Evolutionary conservation across 2,113 vertebrate genomes (phyloP).

Genomic region (Spilogale gracilis): DNA sequence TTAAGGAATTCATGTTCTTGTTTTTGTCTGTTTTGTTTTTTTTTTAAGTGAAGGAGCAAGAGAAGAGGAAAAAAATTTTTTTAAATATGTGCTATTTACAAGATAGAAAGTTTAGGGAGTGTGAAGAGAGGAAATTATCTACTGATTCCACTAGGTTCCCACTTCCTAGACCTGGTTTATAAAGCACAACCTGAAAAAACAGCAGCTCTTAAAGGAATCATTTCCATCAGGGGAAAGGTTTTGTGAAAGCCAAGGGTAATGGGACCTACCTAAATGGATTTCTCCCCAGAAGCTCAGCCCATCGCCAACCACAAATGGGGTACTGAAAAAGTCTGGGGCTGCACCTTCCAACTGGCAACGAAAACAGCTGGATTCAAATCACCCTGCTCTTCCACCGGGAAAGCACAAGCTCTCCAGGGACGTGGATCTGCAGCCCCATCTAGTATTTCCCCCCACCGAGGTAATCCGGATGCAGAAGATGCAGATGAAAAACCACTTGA

Average conservation of each 20-base stretch:
- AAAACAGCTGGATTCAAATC: slow-evolving; percentile 50
- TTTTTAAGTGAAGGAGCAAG: neutral
- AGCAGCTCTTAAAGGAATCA: neutral
- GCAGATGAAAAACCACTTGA: neutral
- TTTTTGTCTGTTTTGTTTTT: neutral
- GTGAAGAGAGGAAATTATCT: neutral
- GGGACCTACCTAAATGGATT: neutral
- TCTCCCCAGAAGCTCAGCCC: slow-evolving; percentile 2
- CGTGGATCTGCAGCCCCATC: neutral
- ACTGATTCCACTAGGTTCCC: neutral
- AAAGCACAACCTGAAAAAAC: neutral
- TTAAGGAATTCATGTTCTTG: neutral
- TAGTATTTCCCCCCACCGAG: neutral
- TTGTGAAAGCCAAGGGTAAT: slow-evolving; percentile 41
- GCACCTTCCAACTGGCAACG: neutral
- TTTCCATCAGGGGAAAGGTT: neutral
- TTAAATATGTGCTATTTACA: neutral
- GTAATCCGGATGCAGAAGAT: slow-evolving; percentile 16
- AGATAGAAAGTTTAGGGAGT: neutral
- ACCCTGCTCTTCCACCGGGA: neutral
- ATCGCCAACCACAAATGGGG: neutral
- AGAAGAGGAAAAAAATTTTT: neutral
- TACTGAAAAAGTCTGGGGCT: neutral
- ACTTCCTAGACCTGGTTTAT: neutral
- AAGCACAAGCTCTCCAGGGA: slow-evolving; percentile 17